Conservation (phyloP, 2,113 vertebrate species). For the Siniperca chuatsi region DNA sequence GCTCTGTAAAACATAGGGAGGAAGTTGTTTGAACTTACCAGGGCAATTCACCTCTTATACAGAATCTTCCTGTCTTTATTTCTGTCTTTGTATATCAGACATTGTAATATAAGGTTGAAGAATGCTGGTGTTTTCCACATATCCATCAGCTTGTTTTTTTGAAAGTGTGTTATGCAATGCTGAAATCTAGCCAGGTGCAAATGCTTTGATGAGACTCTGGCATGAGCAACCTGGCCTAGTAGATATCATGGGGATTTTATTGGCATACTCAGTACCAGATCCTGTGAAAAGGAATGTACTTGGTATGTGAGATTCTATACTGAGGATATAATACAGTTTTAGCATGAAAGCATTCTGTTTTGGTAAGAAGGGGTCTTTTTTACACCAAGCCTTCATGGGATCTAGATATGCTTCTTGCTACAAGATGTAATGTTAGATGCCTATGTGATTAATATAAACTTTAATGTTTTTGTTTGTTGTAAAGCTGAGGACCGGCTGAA, state of each 20-base stretch:
- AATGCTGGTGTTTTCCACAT: neutral
- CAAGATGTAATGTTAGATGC: slow-evolving; percentile 37
- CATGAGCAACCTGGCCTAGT: slow-evolving; percentile 18
- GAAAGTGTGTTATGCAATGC: slow-evolving; percentile 36
- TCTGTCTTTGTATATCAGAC: neutral
- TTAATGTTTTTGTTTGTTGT: slow-evolving; percentile 4
- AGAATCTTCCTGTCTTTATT: neutral
- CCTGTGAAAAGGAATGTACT: slow-evolving; percentile 39
- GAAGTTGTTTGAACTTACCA: slow-evolving; percentile 29
- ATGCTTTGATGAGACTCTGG: slow-evolving; percentile 54
- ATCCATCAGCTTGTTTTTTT: slow-evolving; percentile 26
- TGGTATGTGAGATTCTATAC: slow-evolving; percentile 57
- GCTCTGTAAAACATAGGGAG: slow-evolving; percentile 34
- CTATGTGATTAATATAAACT: slow-evolving; percentile 33
- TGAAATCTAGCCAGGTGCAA: slow-evolving; percentile 53
- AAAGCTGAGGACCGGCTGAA: slow-evolving; percentile 4
- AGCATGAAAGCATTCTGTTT: slow-evolving; percentile 46
- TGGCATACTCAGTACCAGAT: slow-evolving; percentile 25
- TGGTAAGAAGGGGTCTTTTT: neutral
- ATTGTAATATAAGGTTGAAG: slow-evolving; percentile 6
- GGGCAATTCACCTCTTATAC: neutral
- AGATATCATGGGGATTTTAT: slow-evolving; percentile 47
- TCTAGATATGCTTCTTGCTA: neutral
- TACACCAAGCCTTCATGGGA: neutral
- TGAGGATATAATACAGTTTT: slow-evolving; percentile 40